Evolutionary conservation across 2,113 vertebrate genomes (phyloP).

Genomic region (Anguilla japonica): DNA sequence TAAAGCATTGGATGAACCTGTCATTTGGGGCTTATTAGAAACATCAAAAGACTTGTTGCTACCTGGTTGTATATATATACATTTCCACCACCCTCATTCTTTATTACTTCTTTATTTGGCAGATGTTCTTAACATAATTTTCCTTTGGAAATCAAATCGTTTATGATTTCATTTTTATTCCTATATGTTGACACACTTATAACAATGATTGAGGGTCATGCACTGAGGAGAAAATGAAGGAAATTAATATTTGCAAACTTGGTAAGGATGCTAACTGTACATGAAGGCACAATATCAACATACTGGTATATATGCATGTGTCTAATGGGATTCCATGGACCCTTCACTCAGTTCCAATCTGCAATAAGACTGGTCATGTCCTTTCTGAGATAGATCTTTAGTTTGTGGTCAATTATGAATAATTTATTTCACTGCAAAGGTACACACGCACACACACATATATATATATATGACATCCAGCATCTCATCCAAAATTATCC

Average conservation of each 20-base stretch:
- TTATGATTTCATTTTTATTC: not conserved
- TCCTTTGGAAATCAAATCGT: not conserved
- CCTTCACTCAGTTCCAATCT: too few relatives aligned
- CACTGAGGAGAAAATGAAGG: not conserved
- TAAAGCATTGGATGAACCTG: not conserved
- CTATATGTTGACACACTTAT: not conserved
- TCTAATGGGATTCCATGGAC: too few relatives aligned
- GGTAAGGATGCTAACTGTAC: not conserved
- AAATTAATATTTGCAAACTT: not conserved
- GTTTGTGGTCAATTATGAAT: too few relatives aligned
- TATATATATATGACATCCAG: not conserved
- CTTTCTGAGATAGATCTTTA: too few relatives aligned
- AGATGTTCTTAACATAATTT: not conserved
- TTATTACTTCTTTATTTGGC: not conserved
- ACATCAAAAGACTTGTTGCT: not conserved
- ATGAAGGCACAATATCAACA: not conserved
- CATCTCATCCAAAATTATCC: too few relatives aligned
- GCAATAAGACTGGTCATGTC: too few relatives aligned
- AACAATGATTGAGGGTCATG: not conserved
- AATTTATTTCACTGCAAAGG: too few relatives aligned
- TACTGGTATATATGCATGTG: too few relatives aligned
- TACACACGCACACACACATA: not conserved
- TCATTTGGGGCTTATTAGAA: not conserved
- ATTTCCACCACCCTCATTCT: not conserved
- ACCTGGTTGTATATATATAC: not conserved